Evolutionary conservation across 2,113 vertebrate genomes (phyloP).

Genomic region (Glareola pratincola): DNA sequence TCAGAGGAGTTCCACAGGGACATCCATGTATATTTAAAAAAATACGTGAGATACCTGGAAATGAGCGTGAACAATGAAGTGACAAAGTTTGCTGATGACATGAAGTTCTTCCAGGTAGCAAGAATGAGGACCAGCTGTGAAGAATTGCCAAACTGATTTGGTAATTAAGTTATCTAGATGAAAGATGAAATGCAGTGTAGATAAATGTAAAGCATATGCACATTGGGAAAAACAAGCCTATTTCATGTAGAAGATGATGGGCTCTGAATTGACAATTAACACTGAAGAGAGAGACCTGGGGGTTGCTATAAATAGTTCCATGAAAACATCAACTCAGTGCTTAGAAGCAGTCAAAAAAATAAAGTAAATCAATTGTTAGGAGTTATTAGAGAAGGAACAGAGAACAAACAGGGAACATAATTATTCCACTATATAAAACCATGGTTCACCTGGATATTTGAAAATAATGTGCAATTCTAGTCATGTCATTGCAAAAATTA

Average conservation of each 20-base stretch:
- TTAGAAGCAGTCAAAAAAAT: background rate
- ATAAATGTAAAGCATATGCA: background rate
- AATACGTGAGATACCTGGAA: background rate
- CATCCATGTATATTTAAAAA: background rate
- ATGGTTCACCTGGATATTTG: background rate
- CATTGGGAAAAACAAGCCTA: background rate
- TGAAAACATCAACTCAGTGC: background rate
- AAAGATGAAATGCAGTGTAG: background rate
- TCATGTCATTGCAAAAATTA: background rate
- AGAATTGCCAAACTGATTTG: background rate
- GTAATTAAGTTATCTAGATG: background rate
- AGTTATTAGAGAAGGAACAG: background rate
- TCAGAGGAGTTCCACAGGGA: background rate
- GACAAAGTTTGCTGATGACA: background rate
- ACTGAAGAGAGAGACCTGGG: background rate
- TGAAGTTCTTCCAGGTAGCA: background rate
- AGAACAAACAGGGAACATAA: background rate
- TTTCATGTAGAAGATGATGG: background rate
- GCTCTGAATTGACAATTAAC: background rate
- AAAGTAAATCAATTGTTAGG: background rate
- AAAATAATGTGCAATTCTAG: background rate
- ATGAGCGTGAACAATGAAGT: background rate
- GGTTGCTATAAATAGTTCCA: background rate
- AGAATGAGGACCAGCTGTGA: background rate
- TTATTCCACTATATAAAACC: background rate